Conservation (phyloP, 2,113 vertebrate genomes). For the Eurypyga helias region DNA sequence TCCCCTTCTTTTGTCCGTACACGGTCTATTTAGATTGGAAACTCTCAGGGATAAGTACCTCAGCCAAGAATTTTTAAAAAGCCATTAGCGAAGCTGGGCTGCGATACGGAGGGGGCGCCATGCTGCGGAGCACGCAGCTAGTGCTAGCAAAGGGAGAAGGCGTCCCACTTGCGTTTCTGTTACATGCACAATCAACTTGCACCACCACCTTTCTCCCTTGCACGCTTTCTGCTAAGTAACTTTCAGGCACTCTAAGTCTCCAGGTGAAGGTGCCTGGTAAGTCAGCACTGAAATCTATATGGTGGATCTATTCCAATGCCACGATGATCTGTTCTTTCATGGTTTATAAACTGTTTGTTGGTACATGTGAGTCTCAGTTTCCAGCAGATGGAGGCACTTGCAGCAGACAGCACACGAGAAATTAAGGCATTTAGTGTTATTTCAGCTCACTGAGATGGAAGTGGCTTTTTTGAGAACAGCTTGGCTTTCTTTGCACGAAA, state of each 20-base stretch:
- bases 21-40: background rate
- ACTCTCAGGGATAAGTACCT: background rate
- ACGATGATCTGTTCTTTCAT: background rate
- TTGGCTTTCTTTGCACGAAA: background rate
- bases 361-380: background rate
- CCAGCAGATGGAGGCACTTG: background rate
- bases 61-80: background rate
- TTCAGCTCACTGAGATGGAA: background rate
- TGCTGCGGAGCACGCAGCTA: background rate
- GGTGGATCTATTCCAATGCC: background rate
- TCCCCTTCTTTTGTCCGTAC: constrained; percentile 8
- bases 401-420: background rate
- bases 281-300: background rate
- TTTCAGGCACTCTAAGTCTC: background rate
- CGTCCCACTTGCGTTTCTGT: background rate
- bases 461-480: background rate
- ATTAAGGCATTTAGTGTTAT: background rate
- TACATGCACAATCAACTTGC: background rate
- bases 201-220: background rate
- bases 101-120: background rate
- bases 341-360: background rate
- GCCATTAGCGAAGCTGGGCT: background rate
- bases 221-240: background rate
- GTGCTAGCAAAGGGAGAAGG: background rate
- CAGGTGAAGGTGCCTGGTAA: background rate